A percentile compares a stretch with the other conserved stretches of the same genome.
These are phyloP conservation scores for Sminthurinus aureus DNA, from an alignment of 2,888 invertebrate species.

Conservation along the genomic window DNA sequence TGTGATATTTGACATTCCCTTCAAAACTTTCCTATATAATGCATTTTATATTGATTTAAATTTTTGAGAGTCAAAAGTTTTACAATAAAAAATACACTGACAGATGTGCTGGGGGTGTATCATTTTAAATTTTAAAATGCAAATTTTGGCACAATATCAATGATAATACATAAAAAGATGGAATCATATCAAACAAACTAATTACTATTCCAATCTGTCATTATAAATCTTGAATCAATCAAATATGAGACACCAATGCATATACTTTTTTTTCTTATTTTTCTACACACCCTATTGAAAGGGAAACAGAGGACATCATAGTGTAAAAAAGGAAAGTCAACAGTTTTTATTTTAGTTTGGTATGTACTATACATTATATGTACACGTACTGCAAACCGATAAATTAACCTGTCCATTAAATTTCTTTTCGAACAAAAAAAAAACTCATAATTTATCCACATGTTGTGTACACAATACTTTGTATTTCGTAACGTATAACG, in stretches of 20 bases:
- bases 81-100: background rate
- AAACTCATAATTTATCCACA: too few species aligned
- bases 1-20: too few species aligned
- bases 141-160: background rate
- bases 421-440: too few species aligned
- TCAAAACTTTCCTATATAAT: too few species aligned
- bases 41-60: too few species aligned
- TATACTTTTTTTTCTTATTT: too few species aligned
- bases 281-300: too few species aligned
- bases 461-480: too few species aligned
- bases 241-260: too few species aligned
- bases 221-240: background rate
- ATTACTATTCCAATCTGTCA: background rate
- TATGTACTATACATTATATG: too few species aligned
- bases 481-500: too few species aligned
- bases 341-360: background rate
- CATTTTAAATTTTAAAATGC: background rate
- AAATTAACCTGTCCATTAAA: background rate
- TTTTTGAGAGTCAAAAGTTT: background rate
- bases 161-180: background rate
- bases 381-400: background rate
- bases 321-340: background rate
- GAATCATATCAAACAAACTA: background rate
- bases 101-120: too few species aligned
- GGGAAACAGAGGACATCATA: background rate